These are phyloP conservation scores for Pandemis corylana DNA, from an alignment of 2,888 invertebrate species.

Conservation along the genomic window DNA sequence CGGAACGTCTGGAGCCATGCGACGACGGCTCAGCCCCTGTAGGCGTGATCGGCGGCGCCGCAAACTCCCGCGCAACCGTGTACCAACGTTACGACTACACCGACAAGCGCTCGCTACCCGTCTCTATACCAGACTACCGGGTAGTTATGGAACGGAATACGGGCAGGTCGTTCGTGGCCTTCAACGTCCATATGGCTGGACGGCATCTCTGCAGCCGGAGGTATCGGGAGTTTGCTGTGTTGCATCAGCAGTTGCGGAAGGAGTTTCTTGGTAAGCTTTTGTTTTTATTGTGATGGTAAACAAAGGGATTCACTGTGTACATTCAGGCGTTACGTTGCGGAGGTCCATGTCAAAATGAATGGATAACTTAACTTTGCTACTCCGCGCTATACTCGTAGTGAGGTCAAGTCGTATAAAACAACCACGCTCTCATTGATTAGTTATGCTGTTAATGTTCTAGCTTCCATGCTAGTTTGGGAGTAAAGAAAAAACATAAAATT, in stretches of 20 bases:
- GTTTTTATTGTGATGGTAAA: background rate
- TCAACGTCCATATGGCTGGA: slow-evolving; percentile 99
- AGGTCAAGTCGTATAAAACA: too few relatives aligned
- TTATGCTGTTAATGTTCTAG: too few relatives aligned
- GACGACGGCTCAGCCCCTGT: slow-evolving; percentile 87
- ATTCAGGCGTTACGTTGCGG: too few relatives aligned
- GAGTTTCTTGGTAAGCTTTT: slow-evolving; percentile 91
- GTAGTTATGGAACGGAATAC: slow-evolving; percentile 92
- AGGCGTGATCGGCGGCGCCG: slow-evolving; percentile 78
- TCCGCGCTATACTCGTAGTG: too few relatives aligned
- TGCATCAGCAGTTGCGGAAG: slow-evolving; percentile 95
- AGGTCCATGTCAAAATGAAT: too few relatives aligned
- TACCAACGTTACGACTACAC: slow-evolving; percentile 93
- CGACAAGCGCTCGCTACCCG: slow-evolving; percentile 95
- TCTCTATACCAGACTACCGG: slow-evolving; percentile 98
- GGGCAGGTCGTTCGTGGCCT: slow-evolving; percentile 96
- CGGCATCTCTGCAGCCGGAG: slow-evolving; percentile 98
- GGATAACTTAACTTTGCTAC: too few relatives aligned
- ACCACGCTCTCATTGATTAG: too few relatives aligned
- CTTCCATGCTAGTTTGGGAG: too few relatives aligned
- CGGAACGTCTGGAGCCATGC: slow-evolving; percentile 92
- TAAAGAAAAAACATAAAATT: too few relatives aligned
- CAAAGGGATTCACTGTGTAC: too few relatives aligned
- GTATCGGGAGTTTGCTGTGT: slow-evolving; percentile 96
- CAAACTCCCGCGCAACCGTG: slow-evolving; percentile 76